Evolutionary conservation across 2,888 invertebrate species (phyloP), one percentile per base, ranked within the genome.

Genomic region (Icerya purchasi): DNA sequence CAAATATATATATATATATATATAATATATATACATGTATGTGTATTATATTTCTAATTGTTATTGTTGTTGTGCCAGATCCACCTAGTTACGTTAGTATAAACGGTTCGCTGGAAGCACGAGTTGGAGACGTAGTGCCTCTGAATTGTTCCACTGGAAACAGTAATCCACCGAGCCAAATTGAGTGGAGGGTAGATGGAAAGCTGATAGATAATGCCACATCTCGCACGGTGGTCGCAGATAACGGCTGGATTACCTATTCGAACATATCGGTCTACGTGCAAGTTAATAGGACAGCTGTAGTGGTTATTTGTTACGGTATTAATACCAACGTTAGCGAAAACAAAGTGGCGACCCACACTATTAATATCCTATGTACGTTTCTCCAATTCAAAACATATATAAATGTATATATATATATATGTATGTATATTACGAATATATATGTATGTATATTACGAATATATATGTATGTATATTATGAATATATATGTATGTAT

Each of bases 281-380:
- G 52, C 83, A 89, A 65, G 84, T 84, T 67, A 82, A 84, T 0
- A 82, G 84, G 69, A 80, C 84, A 65, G 86, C 83, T 54, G 77
- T 87, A 68, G 86, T 87, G 56, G 87, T 91, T 64, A 84, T 89
- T 59, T 96, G 96, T 70, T 89, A 91, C 68, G 94, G 90, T 0
- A 78, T 87, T 65, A 93, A 93, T 72, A 83, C 82, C 68, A 87
- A 87, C 67, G 77, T 92, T 2, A 87, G 88, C 0, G 87, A 89
- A 68, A 89, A 86, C 66, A 87, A 89, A 19, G 85, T 88, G n/a
- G 83, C 87, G 62, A 88, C 89, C 0, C 89, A 91, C 68, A 89
- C 86, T 50, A 85, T 96, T 69, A 90, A 88, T 68, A 88, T 96
- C 54, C 75, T 94, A 66, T 90, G 94, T 96, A 78, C 86, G 92